Evolutionary conservation across 2,888 invertebrate genomes (phyloP), one percentile per base, ranked within the genome.

Genomic region (Philhelius pedissequus): DNA sequence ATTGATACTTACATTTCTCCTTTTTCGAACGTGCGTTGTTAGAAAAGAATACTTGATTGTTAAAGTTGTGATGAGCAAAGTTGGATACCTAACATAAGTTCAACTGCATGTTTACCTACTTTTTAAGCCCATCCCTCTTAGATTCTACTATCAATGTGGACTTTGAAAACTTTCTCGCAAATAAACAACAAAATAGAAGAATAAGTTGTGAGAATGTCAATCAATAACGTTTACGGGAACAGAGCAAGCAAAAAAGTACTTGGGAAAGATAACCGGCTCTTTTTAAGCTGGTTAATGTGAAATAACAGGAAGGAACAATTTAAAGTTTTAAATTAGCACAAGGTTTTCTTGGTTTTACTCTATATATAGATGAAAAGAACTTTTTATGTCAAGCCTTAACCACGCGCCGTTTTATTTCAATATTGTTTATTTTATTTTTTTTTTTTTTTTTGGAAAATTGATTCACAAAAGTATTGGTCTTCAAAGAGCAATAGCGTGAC

Each of bases 381-480:
- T n/a, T n/a, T n/a, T n/a, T n/a, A n/a, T n/a, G n/a, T n/a, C n/a
- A n/a, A n/a, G n/a, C n/a, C n/a, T n/a, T n/a, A n/a, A n/a, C n/a
- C n/a, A n/a, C n/a, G n/a, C n/a, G n/a, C n/a, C n/a, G n/a, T n/a
- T n/a, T n/a, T n/a, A 54, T 62, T 52, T 52, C 27, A 52, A 52
- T 52, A 3, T 52, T 4, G 1, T 52, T n/a, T n/a, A n/a, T n/a
- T n/a, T n/a, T 15, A 7, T 1, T 40, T 6, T 5, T 3, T 45
- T 38, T 20, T 45, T 43, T 18, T 54, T 66, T 66, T 76, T 60
- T 60, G 30, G 30, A 20, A 48, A 82, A 76, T 27, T 73, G 30
- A 62, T 60, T 82, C 76, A 77, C 60, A 48, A n/a, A n/a, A 66
- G 43, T 52, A 58, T 25, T 48, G 32, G 27, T 69, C 75, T 70